These are phyloP conservation scores for Leptopilina drosophilae DNA, from an alignment of 2,888 invertebrate species.

Conservation along the genomic window DNA sequence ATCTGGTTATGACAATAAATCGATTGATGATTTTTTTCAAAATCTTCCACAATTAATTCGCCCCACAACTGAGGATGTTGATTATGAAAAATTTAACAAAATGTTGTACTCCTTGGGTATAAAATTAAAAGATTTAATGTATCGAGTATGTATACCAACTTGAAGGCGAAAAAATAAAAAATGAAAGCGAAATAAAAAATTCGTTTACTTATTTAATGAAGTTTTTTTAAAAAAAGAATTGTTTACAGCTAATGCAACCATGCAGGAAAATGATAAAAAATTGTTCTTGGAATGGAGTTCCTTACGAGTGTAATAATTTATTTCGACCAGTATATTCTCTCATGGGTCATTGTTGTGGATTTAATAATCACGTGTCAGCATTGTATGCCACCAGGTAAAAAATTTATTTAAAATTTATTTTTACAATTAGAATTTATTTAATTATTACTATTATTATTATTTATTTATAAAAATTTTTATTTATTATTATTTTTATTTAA, in stretches of 20 bases:
- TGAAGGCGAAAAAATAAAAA: not conserved
- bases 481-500: too few relatives aligned
- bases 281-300: conserved; percentile 77
- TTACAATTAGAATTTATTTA: too few relatives aligned
- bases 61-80: not conserved
- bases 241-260: conserved; percentile 75
- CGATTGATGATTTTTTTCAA: not conserved
- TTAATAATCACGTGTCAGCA: not conserved
- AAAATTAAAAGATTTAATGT: conserved; percentile 6
- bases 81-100: not conserved
- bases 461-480: too few relatives aligned
- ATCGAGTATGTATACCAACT: conserved; percentile 21
- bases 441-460: too few relatives aligned
- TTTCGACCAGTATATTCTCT: not conserved
- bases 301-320: conserved; percentile 61
- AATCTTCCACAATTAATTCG: conserved; percentile 14
- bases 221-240: not conserved
- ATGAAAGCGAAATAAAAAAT: not conserved
- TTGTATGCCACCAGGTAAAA: not conserved
- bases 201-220: not conserved
- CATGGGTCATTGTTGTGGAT: conserved; percentile 7
- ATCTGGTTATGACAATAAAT: not conserved
- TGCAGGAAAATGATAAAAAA: conserved; percentile 78
- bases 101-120: not conserved
- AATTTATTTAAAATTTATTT: not conserved